Base-by-base conservation (phyloP, 2,888 invertebrate species). In the Drosophila infuscata region DNA sequence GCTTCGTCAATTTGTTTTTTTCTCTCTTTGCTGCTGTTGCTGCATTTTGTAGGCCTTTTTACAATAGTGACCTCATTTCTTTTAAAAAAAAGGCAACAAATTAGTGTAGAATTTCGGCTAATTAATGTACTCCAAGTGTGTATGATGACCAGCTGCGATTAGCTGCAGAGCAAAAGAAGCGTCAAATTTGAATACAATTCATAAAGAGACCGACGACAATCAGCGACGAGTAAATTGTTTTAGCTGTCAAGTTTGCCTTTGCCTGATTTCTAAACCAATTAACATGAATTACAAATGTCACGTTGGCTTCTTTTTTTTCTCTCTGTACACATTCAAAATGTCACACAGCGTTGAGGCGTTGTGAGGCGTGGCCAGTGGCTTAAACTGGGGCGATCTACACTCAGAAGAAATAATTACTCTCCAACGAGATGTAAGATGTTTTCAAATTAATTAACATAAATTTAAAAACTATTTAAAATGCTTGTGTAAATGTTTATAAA, bases 1-100 rank as follows among this genome's bases (percentile, higher is more conserved):
- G 89, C 89, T 84, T 82, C 88, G 89, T 78, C 84, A 89, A 74
- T 85, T 87, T 78, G 77, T 70, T 82, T 76, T 63, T 51, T 70
- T 69, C 54, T 71, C 60, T 60, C 59, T 63, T 36, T 41, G 41
- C 36, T 53, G 43, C 53, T 68, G 25, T 52, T 70, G 68, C 43
- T 74, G 80, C 76, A 76, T 79, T 69, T 68, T 29, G 61, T 73
- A 48, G 66, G 70, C 87, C 76, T 81, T 74, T 75, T 76, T 73
- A 75, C 68, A 79, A 66, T 52, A 58, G 61, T 87, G 84, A 81
- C 84, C 84, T 66, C 76, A 81, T 83, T 83, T 71, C 59, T 29
- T n/a, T 0, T 0, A 20, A 2, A 20, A 38, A 38, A 70, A 61
- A 64, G 9, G 30, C 61, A 56, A 69, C 67, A 75, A 86, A 81